phyloP scores from a whole-genome alignment of 2,888 invertebrate genomes.

The Malacosoma neustria region DNA sequence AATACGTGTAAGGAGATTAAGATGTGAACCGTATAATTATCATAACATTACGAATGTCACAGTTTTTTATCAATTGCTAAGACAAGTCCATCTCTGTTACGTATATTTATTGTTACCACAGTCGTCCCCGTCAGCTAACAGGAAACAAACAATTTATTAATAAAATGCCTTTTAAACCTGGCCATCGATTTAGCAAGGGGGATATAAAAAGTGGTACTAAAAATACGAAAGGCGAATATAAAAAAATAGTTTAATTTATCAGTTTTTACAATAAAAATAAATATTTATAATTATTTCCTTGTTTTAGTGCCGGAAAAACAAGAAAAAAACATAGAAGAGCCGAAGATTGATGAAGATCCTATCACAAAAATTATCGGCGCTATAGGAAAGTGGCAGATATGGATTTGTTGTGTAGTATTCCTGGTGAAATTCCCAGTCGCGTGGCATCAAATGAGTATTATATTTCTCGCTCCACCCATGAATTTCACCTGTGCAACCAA shows the following conservation, averaged over 20 bases:
- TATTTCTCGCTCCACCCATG: slow-evolving; percentile 83
- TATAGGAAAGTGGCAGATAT: slow-evolving; percentile 84
- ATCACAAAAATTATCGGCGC: slow-evolving; percentile 81
- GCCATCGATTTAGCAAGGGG: background rate
- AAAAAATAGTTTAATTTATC: too few species aligned
- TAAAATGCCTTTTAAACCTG: background rate
- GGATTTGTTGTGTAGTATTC: slow-evolving; percentile 80
- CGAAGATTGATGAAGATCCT: slow-evolving; percentile 67
- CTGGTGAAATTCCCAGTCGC: slow-evolving; percentile 85
- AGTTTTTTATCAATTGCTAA: background rate
- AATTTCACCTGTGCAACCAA: slow-evolving; percentile 62
- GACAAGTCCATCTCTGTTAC: background rate
- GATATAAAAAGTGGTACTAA: background rate
- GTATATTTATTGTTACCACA: too few species aligned
- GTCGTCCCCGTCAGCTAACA: too few species aligned
- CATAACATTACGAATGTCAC: too few species aligned
- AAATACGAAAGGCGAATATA: too few species aligned
- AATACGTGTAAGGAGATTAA: background rate
- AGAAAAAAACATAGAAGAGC: slow-evolving; percentile 35
- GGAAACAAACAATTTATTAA: background rate
- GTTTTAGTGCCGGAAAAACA: slow-evolving; percentile 59
- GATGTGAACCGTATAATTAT: background rate
- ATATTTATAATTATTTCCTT: too few species aligned
- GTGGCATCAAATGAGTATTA: slow-evolving; percentile 87
- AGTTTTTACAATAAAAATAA: too few species aligned